Percentiles rank a stretch among this genome's conserved stretches.
Conservation (phyloP, 2,113 vertebrate genomes). For the Rousettus leschenaultii region DNA sequence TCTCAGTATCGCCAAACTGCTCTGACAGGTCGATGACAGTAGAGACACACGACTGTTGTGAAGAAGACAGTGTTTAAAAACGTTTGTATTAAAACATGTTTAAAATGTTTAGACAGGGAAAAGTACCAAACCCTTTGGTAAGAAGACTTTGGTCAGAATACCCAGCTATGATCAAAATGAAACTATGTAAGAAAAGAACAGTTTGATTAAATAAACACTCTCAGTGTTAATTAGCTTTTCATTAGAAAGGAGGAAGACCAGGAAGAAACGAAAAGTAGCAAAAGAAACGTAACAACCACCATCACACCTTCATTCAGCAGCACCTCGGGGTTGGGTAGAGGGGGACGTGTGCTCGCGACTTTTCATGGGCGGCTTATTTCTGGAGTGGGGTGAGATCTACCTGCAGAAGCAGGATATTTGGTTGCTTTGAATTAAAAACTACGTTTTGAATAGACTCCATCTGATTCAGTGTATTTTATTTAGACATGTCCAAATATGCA, state of each 20-base stretch:
- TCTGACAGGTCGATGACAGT: neutral
- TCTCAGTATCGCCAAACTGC: neutral
- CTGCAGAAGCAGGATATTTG: neutral
- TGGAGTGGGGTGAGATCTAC: neutral
- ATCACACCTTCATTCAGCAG: neutral
- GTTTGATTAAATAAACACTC: neutral
- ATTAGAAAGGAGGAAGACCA: neutral
- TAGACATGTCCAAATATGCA: neutral
- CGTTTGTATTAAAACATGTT: neutral
- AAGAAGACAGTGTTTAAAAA: neutral
- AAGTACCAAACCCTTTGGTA: neutral
- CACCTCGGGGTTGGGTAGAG: neutral
- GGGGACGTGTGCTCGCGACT: neutral
- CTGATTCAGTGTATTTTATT: slow-evolving; percentile 16
- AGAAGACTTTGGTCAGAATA: neutral
- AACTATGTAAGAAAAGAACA: neutral
- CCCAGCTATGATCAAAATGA: neutral
- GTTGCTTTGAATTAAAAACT: slow-evolving; percentile 6
- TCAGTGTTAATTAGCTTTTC: neutral
- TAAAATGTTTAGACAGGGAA: neutral
- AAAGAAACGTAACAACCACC: neutral
- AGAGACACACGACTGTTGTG: neutral
- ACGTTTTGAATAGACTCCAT: neutral
- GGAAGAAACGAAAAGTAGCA: neutral
- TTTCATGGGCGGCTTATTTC: neutral